Percentiles rank a stretch among this genome's conserved stretches.
Evolutionary conservation across 2,113 vertebrate species (phyloP).

Genomic region (Salvator merianae): DNA sequence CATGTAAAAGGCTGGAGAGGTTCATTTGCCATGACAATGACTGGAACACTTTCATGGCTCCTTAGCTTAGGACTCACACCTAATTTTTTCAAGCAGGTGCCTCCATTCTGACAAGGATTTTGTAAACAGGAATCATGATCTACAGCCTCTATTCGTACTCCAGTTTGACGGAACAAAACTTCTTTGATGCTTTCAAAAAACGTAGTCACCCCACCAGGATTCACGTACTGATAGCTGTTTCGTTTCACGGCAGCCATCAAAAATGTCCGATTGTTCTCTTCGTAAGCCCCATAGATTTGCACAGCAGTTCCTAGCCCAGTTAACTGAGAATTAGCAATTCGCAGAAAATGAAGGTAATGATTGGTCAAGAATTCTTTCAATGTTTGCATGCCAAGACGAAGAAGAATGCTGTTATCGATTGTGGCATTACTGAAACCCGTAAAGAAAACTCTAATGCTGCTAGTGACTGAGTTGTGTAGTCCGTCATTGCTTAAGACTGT

Average conservation of each 20-base stretch:
- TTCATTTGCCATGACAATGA: constrained; percentile 87
- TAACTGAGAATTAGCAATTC: constrained; percentile 89
- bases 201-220: constrained; percentile 90
- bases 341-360: constrained; percentile 93
- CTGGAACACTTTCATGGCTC: constrained; percentile 85
- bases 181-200: constrained; percentile 98
- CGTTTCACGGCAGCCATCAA: constrained; percentile 89
- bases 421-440: constrained; percentile 87
- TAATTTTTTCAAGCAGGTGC: constrained; percentile 87
- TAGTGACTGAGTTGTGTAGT: constrained; percentile 85
- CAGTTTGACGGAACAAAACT: constrained; percentile 87
- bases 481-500: constrained; percentile 87
- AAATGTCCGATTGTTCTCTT: constrained; percentile 89
- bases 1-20: constrained; percentile 89
- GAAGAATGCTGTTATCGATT: constrained; percentile 92
- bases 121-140: constrained; percentile 91
- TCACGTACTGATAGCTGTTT: constrained; percentile 86
- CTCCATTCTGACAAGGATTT: constrained; percentile 91
- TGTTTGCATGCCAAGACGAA: constrained; percentile 80
- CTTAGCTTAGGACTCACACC: constrained; percentile 78
- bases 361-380: constrained; percentile 86
- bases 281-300: constrained; percentile 87
- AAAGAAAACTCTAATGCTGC: constrained; percentile 86
- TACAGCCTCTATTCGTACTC: constrained; percentile 89
- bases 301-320: constrained; percentile 88